Evolutionary conservation across 2,113 vertebrate species (phyloP), one percentile per base, ranked within the genome.

Genomic region (Mystacornis crossleyi): DNA sequence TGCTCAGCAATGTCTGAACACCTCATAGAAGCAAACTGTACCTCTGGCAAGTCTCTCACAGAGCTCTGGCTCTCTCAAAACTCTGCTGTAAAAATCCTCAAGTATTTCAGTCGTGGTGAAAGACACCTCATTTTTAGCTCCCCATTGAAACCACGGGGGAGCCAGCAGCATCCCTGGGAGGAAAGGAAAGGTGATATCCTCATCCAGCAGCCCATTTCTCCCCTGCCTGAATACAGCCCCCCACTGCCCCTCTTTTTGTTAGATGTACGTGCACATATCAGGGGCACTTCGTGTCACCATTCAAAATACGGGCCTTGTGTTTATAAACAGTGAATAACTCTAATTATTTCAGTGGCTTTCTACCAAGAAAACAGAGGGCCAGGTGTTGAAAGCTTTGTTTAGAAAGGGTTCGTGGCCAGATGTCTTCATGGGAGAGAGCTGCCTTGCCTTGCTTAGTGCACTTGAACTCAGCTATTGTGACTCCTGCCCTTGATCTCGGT

Each of bases 351-450:
- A 45, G 48, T 36, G 60, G 61, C 36, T 53, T 92, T 84, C 53
- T 40, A 51, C 65, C 61, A 75, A 58, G 77, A 43, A 81, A 91
- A 89, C 73, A 91, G 77, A 28, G 65, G 65, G 48, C 14, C 53
- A 33, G 64, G 78, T 96, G 83, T 94, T 95, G 65, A 81, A 79
- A 89, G 45, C 48, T 64, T 92, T 81, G 80, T 95, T 92, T 74
- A 84, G 86, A 50, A 92, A 84, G 40, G 20, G 42, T 92, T 91
- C 3, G 1, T 54, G 79, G 74, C 45, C 82, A 91, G 50, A 43
- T 50, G 20, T 64, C 33, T 55, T 12, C 78, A 38, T 64, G 55
- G 77, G 72, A 86, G 62, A 71, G 83, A 60, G 78, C 2, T 80
- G 88, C 79, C 71, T 88, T 93, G 86, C 75, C 10, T 57, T 53